These are phyloP conservation scores for Henicopernis longicauda DNA, from an alignment of 2,113 vertebrate species.

Conservation along the genomic window DNA sequence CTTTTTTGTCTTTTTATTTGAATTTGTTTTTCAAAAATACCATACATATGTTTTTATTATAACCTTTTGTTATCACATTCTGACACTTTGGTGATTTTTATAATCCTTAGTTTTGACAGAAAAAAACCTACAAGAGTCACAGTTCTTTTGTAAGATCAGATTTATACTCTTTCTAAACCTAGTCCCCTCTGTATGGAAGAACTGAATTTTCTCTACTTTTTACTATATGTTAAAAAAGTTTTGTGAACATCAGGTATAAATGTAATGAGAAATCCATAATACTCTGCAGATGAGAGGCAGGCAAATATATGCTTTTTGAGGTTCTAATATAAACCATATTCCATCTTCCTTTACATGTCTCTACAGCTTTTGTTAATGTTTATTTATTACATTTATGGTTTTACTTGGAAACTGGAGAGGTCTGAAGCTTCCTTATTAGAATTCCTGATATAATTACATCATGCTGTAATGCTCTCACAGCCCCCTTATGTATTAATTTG, in stretches of 20 bases:
- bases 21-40: not conserved
- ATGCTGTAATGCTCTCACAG: not conserved
- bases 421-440: not conserved
- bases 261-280: not conserved
- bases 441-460: not conserved
- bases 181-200: not conserved
- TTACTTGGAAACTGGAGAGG: not conserved
- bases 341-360: not conserved
- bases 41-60: not conserved
- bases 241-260: not conserved
- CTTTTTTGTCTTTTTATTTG: not conserved
- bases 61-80: not conserved
- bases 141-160: not conserved
- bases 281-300: not conserved
- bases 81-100: not conserved
- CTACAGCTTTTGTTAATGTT: not conserved
- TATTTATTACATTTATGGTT: not conserved
- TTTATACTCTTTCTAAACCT: not conserved
- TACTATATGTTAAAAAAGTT: not conserved
- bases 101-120: not conserved
- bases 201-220: not conserved
- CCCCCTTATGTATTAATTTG: not conserved
- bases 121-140: not conserved
- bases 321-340: not conserved
- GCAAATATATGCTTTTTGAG: not conserved